Conservation (phyloP, 2,888 invertebrate genomes). For the Drosophila incognita region DNA sequence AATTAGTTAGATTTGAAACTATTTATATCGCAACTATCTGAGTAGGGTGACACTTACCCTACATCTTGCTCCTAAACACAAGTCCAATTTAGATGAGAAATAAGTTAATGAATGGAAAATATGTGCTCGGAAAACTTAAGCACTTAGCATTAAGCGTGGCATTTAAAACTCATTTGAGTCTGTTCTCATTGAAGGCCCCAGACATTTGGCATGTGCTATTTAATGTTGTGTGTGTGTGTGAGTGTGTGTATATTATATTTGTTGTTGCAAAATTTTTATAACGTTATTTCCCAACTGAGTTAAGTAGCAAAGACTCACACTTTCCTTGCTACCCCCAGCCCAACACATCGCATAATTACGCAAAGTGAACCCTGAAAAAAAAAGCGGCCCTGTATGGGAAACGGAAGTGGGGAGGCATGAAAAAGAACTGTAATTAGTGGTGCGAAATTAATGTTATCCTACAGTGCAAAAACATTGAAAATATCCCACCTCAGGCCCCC, state of each 20-base stretch:
- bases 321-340: background rate
- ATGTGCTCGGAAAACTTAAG: conserved; percentile 4
- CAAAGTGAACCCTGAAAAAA: conserved; percentile 43
- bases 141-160: conserved; percentile 20
- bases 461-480: conserved; percentile 60
- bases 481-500: conserved; percentile 14
- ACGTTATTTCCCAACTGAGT: conserved; percentile 73
- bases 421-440: conserved; percentile 76
- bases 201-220: conserved; percentile 48
- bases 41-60: conserved; percentile 5
- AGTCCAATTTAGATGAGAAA: conserved; percentile 12
- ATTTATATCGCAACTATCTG: background rate
- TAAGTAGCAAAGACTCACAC: conserved; percentile 68
- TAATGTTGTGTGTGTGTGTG: conserved; percentile 24
- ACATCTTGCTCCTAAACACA: background rate
- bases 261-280: conserved; percentile 56
- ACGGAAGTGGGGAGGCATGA: conserved; percentile 13
- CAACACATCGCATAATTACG: conserved; percentile 67
- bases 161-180: conserved; percentile 50
- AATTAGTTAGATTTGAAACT: background rate
- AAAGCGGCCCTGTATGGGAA: conserved; percentile 2
- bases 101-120: conserved; percentile 10
- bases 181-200: conserved; percentile 11
- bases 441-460: conserved; percentile 77
- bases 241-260: background rate